phyloP scores from a whole-genome alignment of 2,888 invertebrate genomes.

The Rhaphigaster nebulosa region DNA sequence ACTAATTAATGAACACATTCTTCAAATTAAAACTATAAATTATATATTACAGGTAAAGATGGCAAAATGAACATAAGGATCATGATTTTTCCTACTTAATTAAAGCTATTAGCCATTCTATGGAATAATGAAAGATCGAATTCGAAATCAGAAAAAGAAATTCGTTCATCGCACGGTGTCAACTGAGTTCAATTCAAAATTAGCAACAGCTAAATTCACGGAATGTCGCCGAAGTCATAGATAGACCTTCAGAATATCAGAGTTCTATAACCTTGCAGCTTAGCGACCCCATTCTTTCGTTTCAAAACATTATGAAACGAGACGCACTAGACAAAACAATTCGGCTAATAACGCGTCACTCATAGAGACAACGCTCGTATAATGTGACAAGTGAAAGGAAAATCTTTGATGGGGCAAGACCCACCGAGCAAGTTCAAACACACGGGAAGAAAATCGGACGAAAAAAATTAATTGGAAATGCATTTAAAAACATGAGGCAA shows the following conservation, averaged over 20 bases:
- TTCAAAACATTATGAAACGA: slow-evolving; percentile 45
- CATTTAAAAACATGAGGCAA: background rate
- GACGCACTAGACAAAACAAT: slow-evolving; percentile 37
- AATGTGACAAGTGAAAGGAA: slow-evolving; percentile 42
- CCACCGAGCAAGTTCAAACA: background rate
- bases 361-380: background rate
- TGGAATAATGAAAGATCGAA: background rate
- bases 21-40: too few relatives aligned
- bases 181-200: background rate
- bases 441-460: background rate
- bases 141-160: background rate
- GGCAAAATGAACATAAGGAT: too few relatives aligned
- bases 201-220: background rate
- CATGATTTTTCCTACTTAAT: too few relatives aligned
- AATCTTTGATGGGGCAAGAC: background rate
- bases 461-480: background rate
- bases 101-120: too few relatives aligned
- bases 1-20: too few relatives aligned
- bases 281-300: slow-evolving; percentile 22
- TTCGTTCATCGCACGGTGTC: background rate
- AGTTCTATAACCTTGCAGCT: slow-evolving; percentile 12
- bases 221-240: background rate
- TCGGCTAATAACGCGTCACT: slow-evolving; percentile 29
- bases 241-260: background rate
- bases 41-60: too few relatives aligned